Conservation (phyloP, 2,797 vertebrate species). For the Monodelphis domestica region DNA sequence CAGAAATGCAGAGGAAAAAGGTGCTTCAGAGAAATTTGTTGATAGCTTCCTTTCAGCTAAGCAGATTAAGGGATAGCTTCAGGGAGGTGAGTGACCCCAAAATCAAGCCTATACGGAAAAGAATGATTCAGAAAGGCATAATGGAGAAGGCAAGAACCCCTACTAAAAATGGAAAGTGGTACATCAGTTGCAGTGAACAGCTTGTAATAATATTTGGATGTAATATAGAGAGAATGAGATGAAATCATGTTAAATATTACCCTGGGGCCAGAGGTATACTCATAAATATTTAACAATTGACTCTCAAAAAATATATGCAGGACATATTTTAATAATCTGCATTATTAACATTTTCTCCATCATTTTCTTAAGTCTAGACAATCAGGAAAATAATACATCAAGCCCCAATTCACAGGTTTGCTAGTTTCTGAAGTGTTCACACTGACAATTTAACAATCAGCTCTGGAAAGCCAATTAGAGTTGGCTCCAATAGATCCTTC, state of each 20-base stretch:
- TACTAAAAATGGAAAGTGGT: not conserved
- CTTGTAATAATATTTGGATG: not conserved
- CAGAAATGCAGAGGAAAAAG: not conserved
- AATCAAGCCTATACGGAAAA: not conserved
- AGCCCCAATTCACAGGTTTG: not conserved
- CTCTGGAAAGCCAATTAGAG: not conserved
- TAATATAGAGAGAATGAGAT: not conserved
- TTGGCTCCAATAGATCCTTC: not conserved
- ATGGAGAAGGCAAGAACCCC: not conserved
- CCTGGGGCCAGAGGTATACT: not conserved
- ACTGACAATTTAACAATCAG: not conserved
- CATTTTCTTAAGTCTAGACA: not conserved
- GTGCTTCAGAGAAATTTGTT: not conserved
- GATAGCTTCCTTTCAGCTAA: not conserved
- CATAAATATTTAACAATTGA: not conserved
- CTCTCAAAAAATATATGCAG: not conserved
- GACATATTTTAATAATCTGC: not conserved
- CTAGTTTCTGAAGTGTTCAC: not conserved
- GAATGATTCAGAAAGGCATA: not conserved
- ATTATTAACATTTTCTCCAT: not conserved
- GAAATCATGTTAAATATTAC: not conserved
- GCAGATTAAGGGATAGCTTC: not conserved
- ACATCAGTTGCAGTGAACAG: not conserved
- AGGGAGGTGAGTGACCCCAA: not conserved
- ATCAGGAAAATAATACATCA: not conserved